Base-by-base conservation (phyloP, 2,888 invertebrate genomes). In the Noctua pronuba region DNA sequence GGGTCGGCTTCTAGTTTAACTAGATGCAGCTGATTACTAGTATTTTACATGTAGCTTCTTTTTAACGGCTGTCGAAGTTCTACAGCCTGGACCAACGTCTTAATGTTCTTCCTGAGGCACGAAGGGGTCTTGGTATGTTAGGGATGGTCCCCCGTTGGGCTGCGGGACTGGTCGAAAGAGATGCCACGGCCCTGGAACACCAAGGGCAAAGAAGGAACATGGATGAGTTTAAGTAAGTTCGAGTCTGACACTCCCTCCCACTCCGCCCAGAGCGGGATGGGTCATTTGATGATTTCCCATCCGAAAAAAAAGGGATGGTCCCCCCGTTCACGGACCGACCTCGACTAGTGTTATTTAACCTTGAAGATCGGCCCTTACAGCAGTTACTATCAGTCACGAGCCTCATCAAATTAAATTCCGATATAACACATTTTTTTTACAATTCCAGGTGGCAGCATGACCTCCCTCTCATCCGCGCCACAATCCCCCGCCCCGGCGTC, bases 361-460 rank as follows among this genome's bases (percentile, higher is more conserved):
- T 58, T 58, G 18, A 58, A 58, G 58, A 16, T 58, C 0, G 13
- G n/a, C 3, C n/a, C 16, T 2, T 58, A 58, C 16, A 58, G 16
- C 28, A 2, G 10, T 6, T 16, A 16, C 28, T 58, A 7, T 28
- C 7, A 16, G 28, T 58, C 7, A 58, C 16, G 28, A 58, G 58
- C 16, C 16, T 7, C 28, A 16, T 28, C 58, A 16, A 58, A 28
- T 38, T 13, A 35, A 62, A 24, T 5, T 10, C 35, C 11, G 24
- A n/a, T n/a, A n/a, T n/a, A n/a, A n/a, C n/a, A n/a, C n/a, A n/a
- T n/a, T n/a, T n/a, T n/a, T n/a, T 35, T 67, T 21, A 28, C 13
- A 21, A 67, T 75, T 89, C 1, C 91, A 96, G 96, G 97, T 69
- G 96, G 96, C 83, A 96, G 96, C 73, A 96, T 96, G 96, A 94